A percentile compares a stretch with the other conserved stretches of the same genome.
Evolutionary conservation across 2,797 vertebrate genomes (phyloP).

Genomic region (Toxotes lorentzi): DNA sequence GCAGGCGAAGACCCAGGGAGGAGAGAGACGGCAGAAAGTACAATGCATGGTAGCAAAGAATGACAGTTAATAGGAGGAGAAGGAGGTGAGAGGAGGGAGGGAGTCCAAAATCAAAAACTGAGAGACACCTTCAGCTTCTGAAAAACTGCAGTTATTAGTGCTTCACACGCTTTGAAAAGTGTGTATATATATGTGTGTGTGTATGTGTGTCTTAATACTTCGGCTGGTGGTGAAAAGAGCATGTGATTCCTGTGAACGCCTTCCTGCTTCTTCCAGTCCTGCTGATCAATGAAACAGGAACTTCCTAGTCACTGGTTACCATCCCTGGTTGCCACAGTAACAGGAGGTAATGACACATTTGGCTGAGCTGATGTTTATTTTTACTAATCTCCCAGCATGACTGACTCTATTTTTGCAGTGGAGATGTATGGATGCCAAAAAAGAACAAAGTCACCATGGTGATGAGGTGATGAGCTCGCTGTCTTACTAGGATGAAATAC

Average conservation of each 20-base stretch:
- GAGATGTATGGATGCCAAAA: slow-evolving; percentile 42
- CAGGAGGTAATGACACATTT: slow-evolving; percentile 68
- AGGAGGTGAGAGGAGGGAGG: slow-evolving; percentile 12
- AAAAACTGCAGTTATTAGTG: slow-evolving; percentile 17
- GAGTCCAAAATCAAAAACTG: slow-evolving; percentile 8
- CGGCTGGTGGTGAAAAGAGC: background rate
- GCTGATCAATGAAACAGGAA: slow-evolving; percentile 53
- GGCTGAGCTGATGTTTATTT: slow-evolving; percentile 71
- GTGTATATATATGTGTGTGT: background rate
- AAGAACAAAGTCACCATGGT: slow-evolving; percentile 71
- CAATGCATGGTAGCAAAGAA: slow-evolving; percentile 3
- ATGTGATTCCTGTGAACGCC: slow-evolving; percentile 12
- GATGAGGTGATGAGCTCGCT: slow-evolving; percentile 52
- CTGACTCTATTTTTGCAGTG: slow-evolving; percentile 63
- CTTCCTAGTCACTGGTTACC: slow-evolving; percentile 56
- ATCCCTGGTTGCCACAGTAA: slow-evolving; percentile 72
- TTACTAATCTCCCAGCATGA: slow-evolving; percentile 61
- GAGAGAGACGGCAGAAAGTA: slow-evolving; percentile 6
- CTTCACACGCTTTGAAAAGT: slow-evolving; percentile 18
- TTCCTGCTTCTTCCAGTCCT: slow-evolving; percentile 16
- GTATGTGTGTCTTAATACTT: background rate
- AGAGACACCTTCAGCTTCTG: background rate
- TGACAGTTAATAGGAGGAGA: slow-evolving; percentile 36
- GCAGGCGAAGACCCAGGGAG: background rate
- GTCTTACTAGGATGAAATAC: slow-evolving; percentile 29